Evolutionary conservation across 2,113 vertebrate species (phyloP).

Genomic region (Dolichotis patagonum): DNA sequence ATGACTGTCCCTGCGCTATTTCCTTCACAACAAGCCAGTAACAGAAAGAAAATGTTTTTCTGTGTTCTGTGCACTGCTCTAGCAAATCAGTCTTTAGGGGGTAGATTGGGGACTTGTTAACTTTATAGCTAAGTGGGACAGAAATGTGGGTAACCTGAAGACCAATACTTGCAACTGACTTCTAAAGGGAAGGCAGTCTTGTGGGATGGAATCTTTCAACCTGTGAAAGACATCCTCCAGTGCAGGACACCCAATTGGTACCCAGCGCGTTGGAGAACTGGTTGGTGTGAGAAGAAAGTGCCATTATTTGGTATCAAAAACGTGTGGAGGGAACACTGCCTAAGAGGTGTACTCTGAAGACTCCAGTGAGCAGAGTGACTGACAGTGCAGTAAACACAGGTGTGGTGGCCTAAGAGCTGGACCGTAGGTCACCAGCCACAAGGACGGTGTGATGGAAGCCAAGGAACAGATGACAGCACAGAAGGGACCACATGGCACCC

Average conservation of each 20-base stretch:
- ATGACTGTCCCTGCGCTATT: background rate
- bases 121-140: background rate
- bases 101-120: background rate
- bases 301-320: background rate
- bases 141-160: background rate
- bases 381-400: too few relatives aligned
- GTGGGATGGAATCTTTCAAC: background rate
- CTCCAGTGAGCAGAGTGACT: background rate
- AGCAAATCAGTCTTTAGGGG: background rate
- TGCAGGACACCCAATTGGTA: background rate
- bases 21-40: background rate
- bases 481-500: background rate
- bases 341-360: fast-evolving
- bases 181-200: background rate
- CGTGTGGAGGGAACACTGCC: background rate
- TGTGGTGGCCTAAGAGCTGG: background rate
- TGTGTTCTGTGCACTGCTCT: background rate
- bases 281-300: background rate
- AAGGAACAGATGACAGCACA: background rate
- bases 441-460: background rate
- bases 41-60: background rate
- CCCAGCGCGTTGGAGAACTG: background rate
- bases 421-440: background rate
- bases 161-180: too few relatives aligned
- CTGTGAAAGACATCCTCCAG: too few relatives aligned